These are phyloP conservation scores for Berghia stephanieae DNA, from an alignment of 1,140 invertebrate species.

Conservation along the genomic window DNA sequence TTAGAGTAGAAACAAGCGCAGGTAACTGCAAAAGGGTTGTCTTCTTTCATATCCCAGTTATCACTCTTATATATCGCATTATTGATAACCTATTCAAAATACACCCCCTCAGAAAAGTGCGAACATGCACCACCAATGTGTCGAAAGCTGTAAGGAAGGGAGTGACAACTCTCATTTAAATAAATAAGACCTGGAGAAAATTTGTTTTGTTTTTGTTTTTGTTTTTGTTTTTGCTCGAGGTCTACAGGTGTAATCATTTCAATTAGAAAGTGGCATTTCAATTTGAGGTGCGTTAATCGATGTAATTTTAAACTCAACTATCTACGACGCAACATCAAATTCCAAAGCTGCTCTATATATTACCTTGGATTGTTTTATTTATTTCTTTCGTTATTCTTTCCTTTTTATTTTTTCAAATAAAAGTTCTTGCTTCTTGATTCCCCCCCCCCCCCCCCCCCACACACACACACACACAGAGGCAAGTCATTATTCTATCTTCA, in stretches of 20 bases:
- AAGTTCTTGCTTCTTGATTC: too few species aligned
- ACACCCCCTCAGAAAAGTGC: too few species aligned
- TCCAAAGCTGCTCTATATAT: background rate
- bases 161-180: too few species aligned
- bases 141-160: background rate
- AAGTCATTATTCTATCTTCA: too few species aligned
- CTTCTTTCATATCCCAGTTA: background rate
- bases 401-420: background rate
- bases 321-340: background rate
- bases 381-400: background rate
- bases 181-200: too few species aligned
- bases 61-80: background rate
- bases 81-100: background rate
- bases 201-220: too few species aligned
- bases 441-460: too few species aligned
- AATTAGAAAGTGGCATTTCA: too few species aligned
- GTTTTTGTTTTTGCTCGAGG: too few species aligned
- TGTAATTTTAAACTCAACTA: conserved; percentile 28
- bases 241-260: too few species aligned
- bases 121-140: background rate
- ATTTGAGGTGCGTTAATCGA: too few species aligned
- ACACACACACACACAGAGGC: too few species aligned
- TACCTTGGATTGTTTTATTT: background rate
- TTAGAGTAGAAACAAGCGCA: background rate
- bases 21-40: background rate